Evolutionary conservation across 2,797 vertebrate species (phyloP), one percentile per base, ranked within the genome.

Genomic region (Gymnodraco acuticeps): DNA sequence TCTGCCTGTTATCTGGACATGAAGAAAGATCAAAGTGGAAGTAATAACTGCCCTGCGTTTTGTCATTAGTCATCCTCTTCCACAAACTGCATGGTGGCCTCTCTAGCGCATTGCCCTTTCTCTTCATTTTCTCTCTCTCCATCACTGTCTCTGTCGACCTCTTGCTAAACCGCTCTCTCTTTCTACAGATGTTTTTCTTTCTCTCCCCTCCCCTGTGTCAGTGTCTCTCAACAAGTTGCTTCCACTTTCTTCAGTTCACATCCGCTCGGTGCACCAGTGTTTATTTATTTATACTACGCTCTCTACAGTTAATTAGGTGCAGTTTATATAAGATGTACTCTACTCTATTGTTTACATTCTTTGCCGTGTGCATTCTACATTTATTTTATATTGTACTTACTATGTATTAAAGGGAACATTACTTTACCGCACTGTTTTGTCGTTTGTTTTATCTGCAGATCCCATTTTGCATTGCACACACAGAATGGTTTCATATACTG

Each of bases 111-210:
- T 33, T n/a, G 20, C 12, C 47, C 60, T 45, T 54, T 50, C n/a
- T 58, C 47, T 27, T 47, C 23, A 23, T 10, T 68, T 48, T n/a
- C 14, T 62, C 19, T 53, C 70, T 48, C 58, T 70, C 54, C 48
- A 59, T 73, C 50, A 56, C 8, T 23, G 55, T 5, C 47, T 66
- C 48, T 13, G 47, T 60, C 3, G 7, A 78, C 77, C 70, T 63
- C 53, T 46, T 4, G 16, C 56, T 52, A 15, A 15, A 70, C 50
- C n/a, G 16, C 61, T 59, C 54, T 64, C 73, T 68, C 76, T 31
- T 59, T 64, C 68, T 48, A 42, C 53, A n/a, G 17, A 56, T 61
- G 67, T 75, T 82, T 77, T 48, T 70, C 55, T 64, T 82, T 63
- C 53, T 51, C 46, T 62, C 63, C 13, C 17, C 33, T 60, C 46